A percentile compares a stretch with the other conserved stretches of the same genome.
These are phyloP conservation scores for Rutpela maculata DNA, from an alignment of 2,888 invertebrate genomes.

Conservation along the genomic window DNA sequence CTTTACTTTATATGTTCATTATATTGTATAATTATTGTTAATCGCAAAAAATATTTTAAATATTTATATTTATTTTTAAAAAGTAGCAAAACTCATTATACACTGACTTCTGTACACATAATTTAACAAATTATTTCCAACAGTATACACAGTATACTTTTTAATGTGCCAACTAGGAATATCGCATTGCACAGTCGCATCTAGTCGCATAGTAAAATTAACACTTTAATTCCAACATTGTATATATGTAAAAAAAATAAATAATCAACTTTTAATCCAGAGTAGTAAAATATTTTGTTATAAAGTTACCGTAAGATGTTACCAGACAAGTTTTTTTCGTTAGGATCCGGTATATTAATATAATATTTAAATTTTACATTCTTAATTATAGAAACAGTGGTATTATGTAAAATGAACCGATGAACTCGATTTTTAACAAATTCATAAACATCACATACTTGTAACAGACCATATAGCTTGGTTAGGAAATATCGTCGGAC, in stretches of 20 bases:
- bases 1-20: constrained; percentile 50
- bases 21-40: constrained; percentile 28
- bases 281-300: not conserved
- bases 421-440: no score
- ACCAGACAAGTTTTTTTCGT: not conserved
- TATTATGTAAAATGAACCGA: no score
- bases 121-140: not conserved
- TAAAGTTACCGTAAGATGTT: not conserved
- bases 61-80: constrained; percentile 36
- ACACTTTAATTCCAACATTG: not conserved
- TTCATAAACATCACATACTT: no score
- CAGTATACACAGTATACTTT: not conserved
- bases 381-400: no score
- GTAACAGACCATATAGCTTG: no score
- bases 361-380: no score
- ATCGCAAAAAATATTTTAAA: constrained; percentile 36
- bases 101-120: not conserved
- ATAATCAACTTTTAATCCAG: not conserved
- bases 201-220: not conserved
- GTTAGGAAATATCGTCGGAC: no score
- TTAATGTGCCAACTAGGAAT: constrained; percentile 2
- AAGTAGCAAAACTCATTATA: constrained; percentile 39
- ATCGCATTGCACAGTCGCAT: not conserved
- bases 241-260: not conserved
- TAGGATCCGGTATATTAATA: no score